Percentiles rank a stretch among this genome's conserved stretches.
Evolutionary conservation across 2,888 invertebrate species (phyloP).

Genomic region (Odontothrips loti): DNA sequence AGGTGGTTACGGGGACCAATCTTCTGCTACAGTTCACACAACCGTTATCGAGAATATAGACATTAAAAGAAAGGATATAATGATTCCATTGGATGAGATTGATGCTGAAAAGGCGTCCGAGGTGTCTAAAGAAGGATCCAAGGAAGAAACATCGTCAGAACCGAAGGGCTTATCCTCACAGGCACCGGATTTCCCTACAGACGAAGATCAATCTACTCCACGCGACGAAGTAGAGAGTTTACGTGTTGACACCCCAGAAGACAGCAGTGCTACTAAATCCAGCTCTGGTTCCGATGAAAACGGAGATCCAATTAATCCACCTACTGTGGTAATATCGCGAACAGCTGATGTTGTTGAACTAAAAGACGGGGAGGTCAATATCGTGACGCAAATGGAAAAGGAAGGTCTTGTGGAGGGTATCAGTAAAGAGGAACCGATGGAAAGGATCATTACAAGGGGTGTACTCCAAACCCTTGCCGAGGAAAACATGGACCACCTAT

Average conservation of each 20-base stretch:
- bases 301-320: neutral
- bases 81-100: neutral
- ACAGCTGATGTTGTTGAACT: neutral
- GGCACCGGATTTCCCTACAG: neutral
- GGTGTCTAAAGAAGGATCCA: neutral
- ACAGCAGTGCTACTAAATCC: neutral
- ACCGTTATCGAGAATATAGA: too few species aligned
- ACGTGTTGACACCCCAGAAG: neutral
- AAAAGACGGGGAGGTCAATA: neutral
- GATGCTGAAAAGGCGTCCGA: neutral
- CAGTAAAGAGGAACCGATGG: neutral
- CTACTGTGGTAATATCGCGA: neutral
- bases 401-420: neutral
- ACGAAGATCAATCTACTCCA: neutral
- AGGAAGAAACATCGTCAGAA: neutral
- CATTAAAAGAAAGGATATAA: too few species aligned
- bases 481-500: neutral
- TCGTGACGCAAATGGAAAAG: constrained; percentile 8
- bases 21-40: too few species aligned
- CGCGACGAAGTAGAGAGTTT: neutral
- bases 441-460: neutral
- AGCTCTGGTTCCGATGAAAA: neutral
- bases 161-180: neutral
- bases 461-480: neutral
- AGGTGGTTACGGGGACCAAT: too few species aligned